A percentile compares a stretch with the other conserved stretches of the same genome.
Evolutionary conservation across 2,888 invertebrate species (phyloP).

Genomic region (Alviniconcha strummeri): DNA sequence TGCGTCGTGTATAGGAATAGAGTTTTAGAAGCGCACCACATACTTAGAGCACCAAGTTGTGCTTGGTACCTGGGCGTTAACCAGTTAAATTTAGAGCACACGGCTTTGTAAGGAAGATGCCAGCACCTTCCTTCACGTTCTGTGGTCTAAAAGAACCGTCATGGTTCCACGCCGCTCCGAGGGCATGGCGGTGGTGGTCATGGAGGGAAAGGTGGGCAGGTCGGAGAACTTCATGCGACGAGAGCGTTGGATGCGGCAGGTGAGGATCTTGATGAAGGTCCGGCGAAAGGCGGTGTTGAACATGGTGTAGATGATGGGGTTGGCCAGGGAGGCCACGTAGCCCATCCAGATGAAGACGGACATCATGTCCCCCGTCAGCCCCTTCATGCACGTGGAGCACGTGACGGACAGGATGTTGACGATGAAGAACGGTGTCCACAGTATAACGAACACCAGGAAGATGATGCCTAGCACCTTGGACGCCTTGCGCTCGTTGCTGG

Average conservation of each 20-base stretch:
- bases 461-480: constrained; percentile 73
- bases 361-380: constrained; percentile 63
- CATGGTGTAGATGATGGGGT: constrained; percentile 73
- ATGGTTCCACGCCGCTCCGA: constrained; percentile 60
- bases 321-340: constrained; percentile 70
- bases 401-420: constrained; percentile 67
- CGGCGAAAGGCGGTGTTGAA: constrained; percentile 71
- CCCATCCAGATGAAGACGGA: constrained; percentile 71
- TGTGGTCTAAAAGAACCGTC: constrained; percentile 50
- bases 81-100: too few relatives aligned
- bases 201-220: constrained; percentile 39
- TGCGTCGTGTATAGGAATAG: too few relatives aligned
- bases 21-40: too few relatives aligned
- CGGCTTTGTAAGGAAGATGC: too few relatives aligned
- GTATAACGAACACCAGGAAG: constrained; percentile 70
- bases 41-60: too few relatives aligned
- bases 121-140: neutral
- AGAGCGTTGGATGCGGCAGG: constrained; percentile 56
- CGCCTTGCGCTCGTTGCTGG: constrained; percentile 71
- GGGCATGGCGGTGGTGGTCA: constrained; percentile 47
- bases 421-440: constrained; percentile 72
- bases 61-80: too few relatives aligned
- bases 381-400: constrained; percentile 59
- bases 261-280: constrained; percentile 68
- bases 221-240: constrained; percentile 43